Conservation (phyloP, 2,113 vertebrate genomes). For the Caranx ignobilis region DNA sequence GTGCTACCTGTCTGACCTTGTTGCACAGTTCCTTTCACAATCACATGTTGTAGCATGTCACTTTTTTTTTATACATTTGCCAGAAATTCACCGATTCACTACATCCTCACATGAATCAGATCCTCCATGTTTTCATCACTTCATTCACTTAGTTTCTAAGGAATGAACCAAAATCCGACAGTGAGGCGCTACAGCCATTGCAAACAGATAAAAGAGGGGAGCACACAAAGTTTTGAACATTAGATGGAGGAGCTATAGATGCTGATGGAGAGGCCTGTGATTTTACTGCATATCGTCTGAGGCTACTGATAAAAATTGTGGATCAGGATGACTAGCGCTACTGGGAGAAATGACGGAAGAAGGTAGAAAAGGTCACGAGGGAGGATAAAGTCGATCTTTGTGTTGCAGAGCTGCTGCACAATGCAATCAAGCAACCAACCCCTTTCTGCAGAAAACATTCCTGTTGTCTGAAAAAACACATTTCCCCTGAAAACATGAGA, state of each 20-base stretch:
- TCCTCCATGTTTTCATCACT: slow-evolving; percentile 2
- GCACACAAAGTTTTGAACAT: slow-evolving; percentile 39
- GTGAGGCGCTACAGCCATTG: slow-evolving; percentile 54
- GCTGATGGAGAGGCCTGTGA: slow-evolving; percentile 49
- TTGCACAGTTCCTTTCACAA: slow-evolving; percentile 35
- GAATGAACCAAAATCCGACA: slow-evolving; percentile 24
- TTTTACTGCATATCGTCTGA: slow-evolving; percentile 65
- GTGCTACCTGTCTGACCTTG: slow-evolving; percentile 80
- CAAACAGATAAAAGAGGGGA: slow-evolving; percentile 48
- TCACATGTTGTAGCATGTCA: slow-evolving; percentile 3
- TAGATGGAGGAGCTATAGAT: slow-evolving; percentile 29
- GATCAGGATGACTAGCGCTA: slow-evolving; percentile 38
- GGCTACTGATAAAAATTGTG: slow-evolving; percentile 59
- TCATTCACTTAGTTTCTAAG: slow-evolving; percentile 16
- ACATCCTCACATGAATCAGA: slow-evolving; percentile 22
- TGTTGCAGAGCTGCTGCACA: slow-evolving; percentile 61
- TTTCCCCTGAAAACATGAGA: slow-evolving; percentile 44
- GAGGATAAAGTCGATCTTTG: slow-evolving; percentile 46
- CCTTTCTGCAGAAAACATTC: slow-evolving; percentile 56
- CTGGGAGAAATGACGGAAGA: slow-evolving; percentile 45
- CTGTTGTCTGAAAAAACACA: slow-evolving; percentile 48
- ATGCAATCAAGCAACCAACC: slow-evolving; percentile 45
- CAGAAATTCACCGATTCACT: slow-evolving; percentile 2
- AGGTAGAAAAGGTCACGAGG: slow-evolving; percentile 19
- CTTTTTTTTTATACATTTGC: slow-evolving; percentile 10